Conservation (phyloP, 2,888 invertebrate species). For the Andricus quercusramuli region DNA sequence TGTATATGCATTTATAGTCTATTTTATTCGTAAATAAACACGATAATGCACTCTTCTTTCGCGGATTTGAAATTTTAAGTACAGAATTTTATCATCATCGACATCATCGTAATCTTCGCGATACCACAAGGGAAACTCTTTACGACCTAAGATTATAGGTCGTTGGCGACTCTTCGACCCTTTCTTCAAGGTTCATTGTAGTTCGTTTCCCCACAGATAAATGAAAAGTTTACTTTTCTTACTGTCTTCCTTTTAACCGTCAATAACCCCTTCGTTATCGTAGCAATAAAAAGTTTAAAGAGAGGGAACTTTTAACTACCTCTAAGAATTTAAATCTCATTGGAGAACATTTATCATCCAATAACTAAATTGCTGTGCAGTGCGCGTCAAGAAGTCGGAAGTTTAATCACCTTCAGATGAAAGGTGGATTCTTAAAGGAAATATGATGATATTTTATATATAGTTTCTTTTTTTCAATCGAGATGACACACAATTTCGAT, state of each 20-base stretch:
- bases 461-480: neutral
- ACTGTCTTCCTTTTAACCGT: neutral
- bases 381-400: neutral
- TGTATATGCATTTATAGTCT: neutral
- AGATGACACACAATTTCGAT: no score
- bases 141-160: slow-evolving; percentile 34
- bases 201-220: slow-evolving; percentile 33
- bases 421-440: neutral
- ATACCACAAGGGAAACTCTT: slow-evolving; percentile 26
- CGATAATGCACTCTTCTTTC: slow-evolving; percentile 4
- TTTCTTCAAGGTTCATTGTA: slow-evolving; percentile 26
- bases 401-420: neutral
- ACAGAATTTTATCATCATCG: slow-evolving; percentile 33
- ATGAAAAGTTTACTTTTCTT: slow-evolving; percentile 32
- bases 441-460: neutral
- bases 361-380: neutral
- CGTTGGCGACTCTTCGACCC: slow-evolving; percentile 20
- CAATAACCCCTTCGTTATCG: slow-evolving; percentile 25
- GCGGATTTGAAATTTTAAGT: slow-evolving; percentile 6
- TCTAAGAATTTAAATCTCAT: neutral
- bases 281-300: neutral
- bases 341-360: neutral
- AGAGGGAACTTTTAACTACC: slow-evolving; percentile 2
- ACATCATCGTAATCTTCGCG: slow-evolving; percentile 27
- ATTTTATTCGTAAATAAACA: neutral